These are phyloP conservation scores for Eilema sororculum DNA, from an alignment of 2,888 invertebrate species.

Conservation along the genomic window DNA sequence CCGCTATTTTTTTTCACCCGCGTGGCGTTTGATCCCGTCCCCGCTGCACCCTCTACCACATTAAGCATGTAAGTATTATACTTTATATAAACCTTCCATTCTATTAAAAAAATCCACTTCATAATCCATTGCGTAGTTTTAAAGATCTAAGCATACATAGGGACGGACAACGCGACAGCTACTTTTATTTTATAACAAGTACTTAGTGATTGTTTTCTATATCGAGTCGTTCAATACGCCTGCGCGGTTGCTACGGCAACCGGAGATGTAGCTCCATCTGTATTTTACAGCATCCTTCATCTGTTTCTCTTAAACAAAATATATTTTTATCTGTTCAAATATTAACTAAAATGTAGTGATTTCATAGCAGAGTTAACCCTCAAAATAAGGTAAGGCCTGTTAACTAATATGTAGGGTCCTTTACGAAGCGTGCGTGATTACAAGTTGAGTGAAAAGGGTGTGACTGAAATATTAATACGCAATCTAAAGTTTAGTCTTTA, in stretches of 20 bases:
- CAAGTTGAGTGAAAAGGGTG: slow-evolving; percentile 39
- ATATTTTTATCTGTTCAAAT: slow-evolving; percentile 30
- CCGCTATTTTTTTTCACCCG: too few species aligned
- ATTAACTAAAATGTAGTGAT: slow-evolving; percentile 29
- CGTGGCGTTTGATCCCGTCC: too few species aligned
- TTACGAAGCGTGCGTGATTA: neutral
- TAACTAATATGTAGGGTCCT: slow-evolving; percentile 13
- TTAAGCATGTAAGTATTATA: too few species aligned
- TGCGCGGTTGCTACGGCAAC: slow-evolving; percentile 74
- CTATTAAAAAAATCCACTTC: too few species aligned
- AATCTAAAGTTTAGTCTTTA: slow-evolving; percentile 63
- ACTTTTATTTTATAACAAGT: too few species aligned
- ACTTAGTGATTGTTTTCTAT: neutral
- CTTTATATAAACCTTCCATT: too few species aligned
- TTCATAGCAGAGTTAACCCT: slow-evolving; percentile 8
- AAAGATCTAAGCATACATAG: too few species aligned
- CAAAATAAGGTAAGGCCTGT: slow-evolving; percentile 37
- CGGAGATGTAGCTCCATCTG: slow-evolving; percentile 69
- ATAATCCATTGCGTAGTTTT: too few species aligned
- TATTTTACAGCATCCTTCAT: slow-evolving; percentile 70
- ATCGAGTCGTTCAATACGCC: slow-evolving; percentile 57
- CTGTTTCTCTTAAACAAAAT: slow-evolving; percentile 60
- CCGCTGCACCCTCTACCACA: too few species aligned
- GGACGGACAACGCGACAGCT: too few species aligned
- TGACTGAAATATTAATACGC: slow-evolving; percentile 61